phyloP scores from a whole-genome alignment of 2,113 vertebrate species.

The Ardeotis arabs region DNA sequence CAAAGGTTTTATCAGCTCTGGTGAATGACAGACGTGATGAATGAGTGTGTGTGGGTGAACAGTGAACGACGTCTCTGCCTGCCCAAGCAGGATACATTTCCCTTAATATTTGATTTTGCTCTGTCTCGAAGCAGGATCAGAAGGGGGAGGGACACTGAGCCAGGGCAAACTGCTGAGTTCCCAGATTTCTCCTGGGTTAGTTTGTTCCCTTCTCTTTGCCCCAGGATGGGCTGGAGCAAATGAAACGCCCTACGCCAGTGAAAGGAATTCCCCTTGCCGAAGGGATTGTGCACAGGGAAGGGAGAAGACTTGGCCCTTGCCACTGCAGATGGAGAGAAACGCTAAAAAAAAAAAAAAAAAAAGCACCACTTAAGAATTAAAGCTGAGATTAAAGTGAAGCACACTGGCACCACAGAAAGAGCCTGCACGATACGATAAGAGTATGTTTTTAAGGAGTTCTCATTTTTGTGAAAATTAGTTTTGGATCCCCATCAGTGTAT shows the following conservation, averaged over 20 bases:
- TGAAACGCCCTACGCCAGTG: fast-evolving
- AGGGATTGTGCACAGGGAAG: not conserved
- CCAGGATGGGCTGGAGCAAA: not conserved
- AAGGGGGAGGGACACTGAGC: not conserved
- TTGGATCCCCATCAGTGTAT: constrained; percentile 67
- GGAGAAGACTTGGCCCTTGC: not conserved
- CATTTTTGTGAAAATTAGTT: constrained; percentile 68
- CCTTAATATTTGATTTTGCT: not conserved
- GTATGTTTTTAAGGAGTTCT: constrained; percentile 47
- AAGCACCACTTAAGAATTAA: not conserved
- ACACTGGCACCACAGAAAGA: not conserved
- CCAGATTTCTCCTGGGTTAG: too few species aligned
- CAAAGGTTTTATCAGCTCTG: not conserved
- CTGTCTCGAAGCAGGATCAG: not conserved
- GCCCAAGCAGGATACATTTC: fast-evolving
- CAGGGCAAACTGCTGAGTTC: not conserved
- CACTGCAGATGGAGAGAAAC: not conserved
- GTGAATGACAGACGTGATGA: not conserved
- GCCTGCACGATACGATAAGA: constrained; percentile 39
- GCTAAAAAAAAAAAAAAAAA: not conserved
- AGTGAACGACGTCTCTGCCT: fast-evolving
- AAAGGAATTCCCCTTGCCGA: not conserved
- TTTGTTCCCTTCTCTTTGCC: not conserved
- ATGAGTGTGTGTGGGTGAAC: fast-evolving
- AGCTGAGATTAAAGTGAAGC: not conserved